Evolutionary conservation across 2,797 vertebrate species (phyloP).

Genomic region (Dendrocincla tyrannina): DNA sequence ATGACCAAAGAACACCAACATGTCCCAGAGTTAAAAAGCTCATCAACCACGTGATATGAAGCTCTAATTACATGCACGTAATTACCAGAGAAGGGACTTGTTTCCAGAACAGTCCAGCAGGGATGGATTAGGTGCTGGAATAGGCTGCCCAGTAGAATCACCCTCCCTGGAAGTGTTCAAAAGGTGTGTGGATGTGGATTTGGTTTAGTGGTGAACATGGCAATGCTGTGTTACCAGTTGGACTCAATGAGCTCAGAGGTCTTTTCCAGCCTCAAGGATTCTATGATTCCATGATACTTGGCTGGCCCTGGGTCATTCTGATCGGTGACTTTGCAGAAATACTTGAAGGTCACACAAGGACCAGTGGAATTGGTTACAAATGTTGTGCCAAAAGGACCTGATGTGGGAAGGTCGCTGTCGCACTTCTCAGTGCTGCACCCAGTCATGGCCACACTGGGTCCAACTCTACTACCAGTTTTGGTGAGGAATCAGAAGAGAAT

Average conservation of each 20-base stretch:
- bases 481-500: neutral
- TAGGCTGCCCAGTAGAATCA: neutral
- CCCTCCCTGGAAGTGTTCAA: neutral
- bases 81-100: neutral
- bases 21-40: neutral
- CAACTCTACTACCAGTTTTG: neutral
- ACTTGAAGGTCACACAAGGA: neutral
- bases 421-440: neutral
- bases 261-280: neutral
- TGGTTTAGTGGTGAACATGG: neutral
- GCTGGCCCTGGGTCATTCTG: neutral
- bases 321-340: neutral
- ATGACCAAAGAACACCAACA: fast-evolving
- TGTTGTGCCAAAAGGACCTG: neutral
- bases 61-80: neutral
- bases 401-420: neutral
- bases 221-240: neutral
- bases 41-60: neutral
- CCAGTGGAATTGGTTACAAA: neutral
- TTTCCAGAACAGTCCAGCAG: neutral
- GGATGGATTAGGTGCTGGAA: neutral
- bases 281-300: neutral
- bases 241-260: neutral
- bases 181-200: neutral
- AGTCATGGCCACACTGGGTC: neutral